Percentiles rank a stretch among this genome's conserved stretches.
Conservation (phyloP, 2,888 invertebrate species). For the Geophilus truncorum region DNA sequence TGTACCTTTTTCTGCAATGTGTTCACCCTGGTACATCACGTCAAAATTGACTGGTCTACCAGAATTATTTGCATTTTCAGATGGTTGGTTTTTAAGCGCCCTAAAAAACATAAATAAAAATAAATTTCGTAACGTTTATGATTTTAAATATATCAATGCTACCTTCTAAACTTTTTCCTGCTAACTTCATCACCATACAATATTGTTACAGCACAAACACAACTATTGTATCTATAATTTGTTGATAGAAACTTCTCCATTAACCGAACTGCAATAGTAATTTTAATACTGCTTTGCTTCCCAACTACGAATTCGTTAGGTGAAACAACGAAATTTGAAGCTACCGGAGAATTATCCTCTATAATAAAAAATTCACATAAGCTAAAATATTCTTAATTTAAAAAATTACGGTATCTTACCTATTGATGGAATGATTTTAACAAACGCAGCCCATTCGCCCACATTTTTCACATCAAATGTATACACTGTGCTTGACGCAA, state of each 20-base stretch:
- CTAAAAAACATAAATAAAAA: neutral
- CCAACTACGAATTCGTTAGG: constrained; percentile 8
- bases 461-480: neutral
- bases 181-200: constrained; percentile 15
- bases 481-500: neutral
- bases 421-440: neutral
- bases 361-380: neutral
- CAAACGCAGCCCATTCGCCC: constrained; percentile 25
- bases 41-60: neutral
- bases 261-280: neutral
- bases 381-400: neutral
- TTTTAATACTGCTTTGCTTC: neutral
- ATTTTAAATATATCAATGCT: neutral
- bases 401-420: neutral
- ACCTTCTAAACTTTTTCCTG: constrained; percentile 9
- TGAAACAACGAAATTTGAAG: neutral
- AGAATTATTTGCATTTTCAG: neutral
- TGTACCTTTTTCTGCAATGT: neutral
- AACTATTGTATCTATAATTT: neutral
- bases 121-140: neutral
- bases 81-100: neutral
- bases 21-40: neutral
- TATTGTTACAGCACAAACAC: neutral
- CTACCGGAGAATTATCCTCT: neutral
- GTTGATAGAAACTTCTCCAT: too few species aligned